Base-by-base conservation (phyloP, 2,797 vertebrate genomes). In the Danio albolineatus region DNA sequence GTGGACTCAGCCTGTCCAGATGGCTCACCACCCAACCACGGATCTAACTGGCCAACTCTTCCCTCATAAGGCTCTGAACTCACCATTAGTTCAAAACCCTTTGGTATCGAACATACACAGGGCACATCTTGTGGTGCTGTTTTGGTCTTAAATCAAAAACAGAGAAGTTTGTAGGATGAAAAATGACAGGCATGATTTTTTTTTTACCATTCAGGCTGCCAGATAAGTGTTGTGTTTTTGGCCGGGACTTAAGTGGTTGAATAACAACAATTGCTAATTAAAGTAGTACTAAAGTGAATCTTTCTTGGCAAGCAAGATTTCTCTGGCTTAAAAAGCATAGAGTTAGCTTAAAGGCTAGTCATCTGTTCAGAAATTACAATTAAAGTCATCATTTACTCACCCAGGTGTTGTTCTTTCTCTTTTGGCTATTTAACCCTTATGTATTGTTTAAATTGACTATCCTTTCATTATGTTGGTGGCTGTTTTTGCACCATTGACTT, bases 1-100 rank as follows among this genome's bases (percentile, higher is more conserved):
- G 53, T 51, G 62, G 60, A 49, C 59, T 76, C 59, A 41, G 73
- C 61, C 36, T 69, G 78, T 85, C 59, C 84, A 88, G 79, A 85
- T 86, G 85, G 83, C 60, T 28, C 46, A 78, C 66, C 82, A 71
- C 54, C 61, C 70, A 43, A 60, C 67, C 69, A 70, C 54, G 4
- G 70, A 39, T 76, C 67, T 74, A 64, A 81, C 72, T 80, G 80
- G 48, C 71, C 41, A 76, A 65, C 59, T 79, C n/a, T 13, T 60
- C 56, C 57, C 49, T 28, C 28, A 28, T 28, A 28, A 28, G 1
- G 28, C 28, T 28, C 28, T 28, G 28, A 54, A 41, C 67, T 54
- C 36, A 41, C 36, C 36, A 5, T 54, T 41, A 70, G 48, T 70
- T 70, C 16, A 41, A 14, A 13, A 41, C 49, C 6, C n/a, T 70